Percentiles rank a stretch among this genome's conserved stretches.
These are phyloP conservation scores for Leptoteleia sp. DNA, from an alignment of 1,140 invertebrate species.

Conservation along the genomic window DNA sequence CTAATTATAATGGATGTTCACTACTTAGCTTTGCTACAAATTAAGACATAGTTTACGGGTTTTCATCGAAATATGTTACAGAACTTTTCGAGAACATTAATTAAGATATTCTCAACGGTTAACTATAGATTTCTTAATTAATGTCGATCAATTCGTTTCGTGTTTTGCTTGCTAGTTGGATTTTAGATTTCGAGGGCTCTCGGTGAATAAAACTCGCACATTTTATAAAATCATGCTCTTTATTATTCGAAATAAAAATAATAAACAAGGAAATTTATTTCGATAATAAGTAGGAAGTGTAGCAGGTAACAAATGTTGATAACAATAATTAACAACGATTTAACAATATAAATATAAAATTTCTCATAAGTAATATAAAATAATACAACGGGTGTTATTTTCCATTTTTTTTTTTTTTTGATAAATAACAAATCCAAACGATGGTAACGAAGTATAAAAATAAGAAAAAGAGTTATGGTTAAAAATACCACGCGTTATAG, in stretches of 20 bases:
- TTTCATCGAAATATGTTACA: too few species aligned
- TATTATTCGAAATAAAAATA: slow-evolving; percentile 22
- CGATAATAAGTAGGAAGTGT: slow-evolving; percentile 26
- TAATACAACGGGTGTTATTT: background rate
- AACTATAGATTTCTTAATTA: background rate
- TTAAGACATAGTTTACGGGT: too few species aligned
- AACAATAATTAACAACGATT: slow-evolving; percentile 33
- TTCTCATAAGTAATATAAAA: slow-evolving; percentile 10
- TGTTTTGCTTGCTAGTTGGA: too few species aligned
- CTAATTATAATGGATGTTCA: slow-evolving; percentile 53
- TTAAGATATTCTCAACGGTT: too few species aligned
- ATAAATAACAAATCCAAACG: too few species aligned
- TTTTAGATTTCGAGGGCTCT: too few species aligned
- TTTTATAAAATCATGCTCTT: slow-evolving; percentile 33
- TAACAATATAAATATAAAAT: slow-evolving; percentile 32
- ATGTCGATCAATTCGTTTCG: background rate
- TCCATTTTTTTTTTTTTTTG: too few species aligned
- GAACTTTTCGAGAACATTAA: too few species aligned
- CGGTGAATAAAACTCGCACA: background rate
- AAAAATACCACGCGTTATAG: slow-evolving; percentile 12
- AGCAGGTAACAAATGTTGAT: slow-evolving; percentile 21
- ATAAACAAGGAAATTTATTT: slow-evolving; percentile 19
- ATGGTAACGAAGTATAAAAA: too few species aligned
- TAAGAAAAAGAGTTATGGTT: slow-evolving; percentile 12
- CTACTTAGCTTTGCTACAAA: too few species aligned